phyloP scores from a whole-genome alignment of 2,888 invertebrate species.

The Bhutanitis thaidina region DNA sequence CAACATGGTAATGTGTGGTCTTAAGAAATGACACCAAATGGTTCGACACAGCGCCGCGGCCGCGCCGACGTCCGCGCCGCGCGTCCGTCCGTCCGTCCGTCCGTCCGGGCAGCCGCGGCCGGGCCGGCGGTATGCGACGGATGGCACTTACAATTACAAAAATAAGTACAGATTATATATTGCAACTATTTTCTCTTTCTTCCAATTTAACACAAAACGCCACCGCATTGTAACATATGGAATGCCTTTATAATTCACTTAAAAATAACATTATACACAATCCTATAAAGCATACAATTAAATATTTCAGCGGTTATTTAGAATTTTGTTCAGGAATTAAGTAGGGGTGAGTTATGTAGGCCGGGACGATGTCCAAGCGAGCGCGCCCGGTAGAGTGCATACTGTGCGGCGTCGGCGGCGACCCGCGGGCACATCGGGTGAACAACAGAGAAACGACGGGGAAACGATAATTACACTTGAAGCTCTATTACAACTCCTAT shows the following conservation, averaged over 20 bases:
- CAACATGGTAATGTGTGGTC: slow-evolving; percentile 78
- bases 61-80: slow-evolving; percentile 3
- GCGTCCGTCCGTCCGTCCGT: too few species aligned
- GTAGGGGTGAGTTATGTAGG: slow-evolving; percentile 10
- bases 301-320: slow-evolving; percentile 44
- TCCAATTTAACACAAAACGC: slow-evolving; percentile 51
- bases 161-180: slow-evolving; percentile 48
- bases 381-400: background rate
- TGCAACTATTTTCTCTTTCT: slow-evolving; percentile 40
- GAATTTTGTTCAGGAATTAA: slow-evolving; percentile 48
- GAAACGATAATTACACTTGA: slow-evolving; percentile 54
- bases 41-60: slow-evolving; percentile 38
- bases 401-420: background rate
- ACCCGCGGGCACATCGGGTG: background rate
- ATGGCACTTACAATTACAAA: slow-evolving; percentile 64
- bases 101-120: too few species aligned
- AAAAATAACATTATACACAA: slow-evolving; percentile 63
- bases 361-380: background rate
- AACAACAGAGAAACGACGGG: slow-evolving; percentile 35
- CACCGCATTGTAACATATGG: slow-evolving; percentile 69
- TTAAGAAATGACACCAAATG: slow-evolving; percentile 57
- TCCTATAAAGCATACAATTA: slow-evolving; percentile 60
- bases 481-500: slow-evolving; percentile 56
- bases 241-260: slow-evolving; percentile 73
- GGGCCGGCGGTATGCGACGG: slow-evolving; percentile 39